Evolutionary conservation across 2,797 vertebrate species (phyloP), one percentile per base, ranked within the genome.

Genomic region (Brachyrhaphis roseni): DNA sequence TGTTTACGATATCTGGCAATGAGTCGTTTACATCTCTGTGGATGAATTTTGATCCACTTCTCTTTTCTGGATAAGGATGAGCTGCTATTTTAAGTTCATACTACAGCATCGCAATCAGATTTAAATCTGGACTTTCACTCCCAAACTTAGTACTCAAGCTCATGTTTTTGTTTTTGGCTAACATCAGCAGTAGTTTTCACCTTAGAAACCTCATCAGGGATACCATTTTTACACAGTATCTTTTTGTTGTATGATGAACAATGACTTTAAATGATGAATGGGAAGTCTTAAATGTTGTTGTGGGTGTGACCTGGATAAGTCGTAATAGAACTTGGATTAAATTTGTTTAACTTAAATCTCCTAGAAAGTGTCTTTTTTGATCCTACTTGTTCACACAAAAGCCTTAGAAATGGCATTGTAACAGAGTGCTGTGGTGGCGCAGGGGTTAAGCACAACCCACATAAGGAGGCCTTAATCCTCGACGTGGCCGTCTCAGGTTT

Each of bases 401-500:
- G 49, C 46, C 4, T 46, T 46, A 46, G 46, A 46, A 46, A 1
- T 46, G 46, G 4, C 46, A 46, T 4, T 46, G 46, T 46, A 46
- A 16, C 1, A 13, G 15, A 46, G 46, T 46, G 46, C 4, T 46
- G 46, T 46, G 46, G 46, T 46, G 46, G 13, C 4, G 46, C 13
- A 46, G 46, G 46, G 13, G 46, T 46, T 46, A 46, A 46, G 4
- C 46, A 46, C 46, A 16, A 16, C 46, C 46, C 15, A 47, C 46
- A 47, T 16, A 16, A 47, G 1, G 46, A 47, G 15, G 15, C 15
- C 46, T 47, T 47, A 47, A 1, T 47, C 15, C 46, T 47, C 15
- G 1, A 47, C 15, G 1, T 1, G 0, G 3, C 45, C 4, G 1
- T 46, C 13, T 15, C 45, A 46, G 45, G 45, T 46, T 46, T 0